Evolutionary conservation across 2,797 vertebrate genomes (phyloP).

Genomic region (Rachycentron canadum): DNA sequence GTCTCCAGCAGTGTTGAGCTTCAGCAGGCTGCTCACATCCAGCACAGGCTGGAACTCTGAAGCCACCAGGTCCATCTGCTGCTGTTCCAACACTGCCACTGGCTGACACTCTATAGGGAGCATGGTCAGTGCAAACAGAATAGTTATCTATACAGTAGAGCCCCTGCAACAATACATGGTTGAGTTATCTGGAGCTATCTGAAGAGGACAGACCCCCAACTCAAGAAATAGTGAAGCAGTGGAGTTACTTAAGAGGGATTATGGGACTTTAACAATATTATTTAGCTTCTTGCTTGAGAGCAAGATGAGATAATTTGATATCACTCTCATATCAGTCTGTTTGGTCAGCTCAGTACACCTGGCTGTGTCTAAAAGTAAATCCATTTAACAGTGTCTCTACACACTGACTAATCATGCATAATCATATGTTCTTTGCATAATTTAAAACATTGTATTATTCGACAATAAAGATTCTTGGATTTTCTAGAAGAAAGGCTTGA

Average conservation of each 20-base stretch:
- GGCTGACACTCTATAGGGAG: slow-evolving; percentile 77
- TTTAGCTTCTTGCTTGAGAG: not conserved
- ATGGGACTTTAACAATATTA: not conserved
- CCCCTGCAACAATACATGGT: not conserved
- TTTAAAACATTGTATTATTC: not conserved
- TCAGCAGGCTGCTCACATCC: slow-evolving; percentile 88
- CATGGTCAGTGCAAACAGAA: not conserved
- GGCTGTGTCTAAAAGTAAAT: not conserved
- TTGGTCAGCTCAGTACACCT: not conserved
- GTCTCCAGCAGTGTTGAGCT: slow-evolving; percentile 83
- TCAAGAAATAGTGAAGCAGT: not conserved
- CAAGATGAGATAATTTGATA: not conserved
- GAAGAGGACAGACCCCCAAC: not conserved
- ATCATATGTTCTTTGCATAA: not conserved
- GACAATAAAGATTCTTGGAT: not conserved
- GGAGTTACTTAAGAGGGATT: not conserved
- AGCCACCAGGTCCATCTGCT: slow-evolving; percentile 73
- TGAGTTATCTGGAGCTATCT: slow-evolving; percentile 3
- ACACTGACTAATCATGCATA: no score
- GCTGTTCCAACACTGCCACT: slow-evolving; percentile 62
- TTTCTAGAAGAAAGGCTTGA: not conserved
- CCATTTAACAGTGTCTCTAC: not conserved
- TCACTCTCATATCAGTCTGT: not conserved
- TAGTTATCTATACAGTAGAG: not conserved
- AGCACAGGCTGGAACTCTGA: slow-evolving; percentile 86